These are phyloP conservation scores for Prionailurus viverrinus DNA, from an alignment of 2,113 vertebrate species.

Conservation along the genomic window DNA sequence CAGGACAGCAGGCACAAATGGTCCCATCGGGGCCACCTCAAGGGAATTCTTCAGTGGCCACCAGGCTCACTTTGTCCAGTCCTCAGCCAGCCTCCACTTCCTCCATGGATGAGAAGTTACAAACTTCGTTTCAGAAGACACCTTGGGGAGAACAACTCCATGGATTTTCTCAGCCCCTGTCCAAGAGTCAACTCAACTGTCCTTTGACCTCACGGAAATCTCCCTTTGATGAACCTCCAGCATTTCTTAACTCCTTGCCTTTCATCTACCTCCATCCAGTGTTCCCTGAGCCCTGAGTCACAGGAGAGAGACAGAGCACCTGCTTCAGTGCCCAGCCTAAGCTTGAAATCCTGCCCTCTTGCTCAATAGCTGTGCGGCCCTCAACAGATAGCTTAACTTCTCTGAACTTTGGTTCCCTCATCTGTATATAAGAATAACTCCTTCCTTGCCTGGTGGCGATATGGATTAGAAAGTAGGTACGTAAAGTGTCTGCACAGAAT, in stretches of 20 bases:
- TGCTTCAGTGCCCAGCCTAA: neutral
- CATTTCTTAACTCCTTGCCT: neutral
- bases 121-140: neutral
- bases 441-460: neutral
- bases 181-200: rapidly evolving
- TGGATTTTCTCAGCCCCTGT: neutral
- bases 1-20: neutral
- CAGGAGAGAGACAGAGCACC: neutral
- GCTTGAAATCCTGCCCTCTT: neutral
- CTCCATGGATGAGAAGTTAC: neutral
- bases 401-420: neutral
- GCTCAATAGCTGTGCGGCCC: neutral
- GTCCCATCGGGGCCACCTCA: neutral
- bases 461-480: neutral
- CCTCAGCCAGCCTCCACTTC: neutral
- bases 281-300: neutral
- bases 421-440: neutral
- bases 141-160: neutral
- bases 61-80: neutral
- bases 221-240: neutral
- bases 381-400: neutral
- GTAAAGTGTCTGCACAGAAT: neutral
- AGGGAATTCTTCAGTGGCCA: neutral
- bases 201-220: neutral
- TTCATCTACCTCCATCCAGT: neutral